Base-by-base conservation (phyloP, 1,140 invertebrate genomes). In the Pseudomyrmex concolor region DNA sequence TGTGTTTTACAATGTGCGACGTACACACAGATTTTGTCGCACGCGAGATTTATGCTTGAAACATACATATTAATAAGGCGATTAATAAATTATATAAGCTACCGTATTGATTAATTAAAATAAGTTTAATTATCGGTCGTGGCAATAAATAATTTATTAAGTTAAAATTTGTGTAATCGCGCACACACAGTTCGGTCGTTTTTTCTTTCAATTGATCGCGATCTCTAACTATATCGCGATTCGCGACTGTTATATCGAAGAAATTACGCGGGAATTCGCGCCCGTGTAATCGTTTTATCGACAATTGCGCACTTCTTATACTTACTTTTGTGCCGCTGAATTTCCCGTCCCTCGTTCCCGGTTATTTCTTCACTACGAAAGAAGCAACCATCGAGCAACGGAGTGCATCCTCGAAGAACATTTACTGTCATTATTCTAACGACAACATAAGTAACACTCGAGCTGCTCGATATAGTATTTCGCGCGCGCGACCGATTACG, bases 341-440 rank as follows among this genome's bases (percentile, higher is more conserved):
- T 77, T 77, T 45, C 1, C 74, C 12, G 9, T 5, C 50, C 10
- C 50, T n/a, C 13, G 12, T 48, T 15, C 13, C 19, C 15, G 50
- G 5, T 13, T 70, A 78, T 78, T 78, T 80, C 55, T 78, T 80
- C 66, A 43, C 22, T 8, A 48, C 50, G 74, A 80, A 59, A 70
- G 64, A 55, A 77, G 13, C 25, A 25, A 25, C 34, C 34, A 15
- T 25, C 71, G 19, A 64, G 19, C 43, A 19, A 57, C 17, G 19
- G 66, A 83, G 73, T 83, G 70, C 71, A 50, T 17, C 13, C 72
- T 78, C 5, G 73, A 78, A 78, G 64, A 25, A 50, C 22, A 59
- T 78, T 74, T 22, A 34, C 63, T 68, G 51, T 84, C 82, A 84
- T 84, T 84, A 84, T 66, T 76, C 25, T 78, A 84, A 84, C 82